These are phyloP conservation scores for Sphaerodactylus townsendi DNA, from an alignment of 2,113 vertebrate species.

Conservation along the genomic window DNA sequence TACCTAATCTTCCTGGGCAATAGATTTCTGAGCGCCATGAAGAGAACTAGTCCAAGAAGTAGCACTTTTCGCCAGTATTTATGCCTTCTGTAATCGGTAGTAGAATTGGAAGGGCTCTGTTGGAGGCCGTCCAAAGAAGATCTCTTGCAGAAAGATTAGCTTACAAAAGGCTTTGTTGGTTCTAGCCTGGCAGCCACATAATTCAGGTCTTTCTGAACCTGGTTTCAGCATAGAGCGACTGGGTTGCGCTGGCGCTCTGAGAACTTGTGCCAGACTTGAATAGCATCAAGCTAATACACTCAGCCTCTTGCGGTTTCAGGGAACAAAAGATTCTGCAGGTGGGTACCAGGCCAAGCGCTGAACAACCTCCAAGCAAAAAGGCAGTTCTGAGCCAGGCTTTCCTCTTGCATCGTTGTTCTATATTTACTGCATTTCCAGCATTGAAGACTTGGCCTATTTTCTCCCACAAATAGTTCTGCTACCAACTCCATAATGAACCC, in stretches of 20 bases:
- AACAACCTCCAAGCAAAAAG: neutral
- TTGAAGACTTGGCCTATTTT: neutral
- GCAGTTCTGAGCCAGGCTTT: neutral
- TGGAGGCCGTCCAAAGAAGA: neutral
- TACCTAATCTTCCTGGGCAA: fast-evolving
- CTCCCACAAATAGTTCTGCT: neutral
- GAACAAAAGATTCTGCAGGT: neutral
- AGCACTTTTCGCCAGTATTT: too few relatives aligned
- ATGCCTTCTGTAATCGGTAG: neutral
- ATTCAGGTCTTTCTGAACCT: neutral
- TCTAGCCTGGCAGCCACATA: neutral
- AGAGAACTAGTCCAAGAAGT: fast-evolving
- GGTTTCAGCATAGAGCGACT: neutral
- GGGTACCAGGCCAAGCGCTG: neutral
- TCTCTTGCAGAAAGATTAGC: neutral
- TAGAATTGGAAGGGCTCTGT: neutral
- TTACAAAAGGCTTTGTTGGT: neutral
- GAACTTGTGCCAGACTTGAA: neutral
- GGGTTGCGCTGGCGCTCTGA: neutral
- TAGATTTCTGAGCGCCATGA: neutral
- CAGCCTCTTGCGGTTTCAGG: neutral
- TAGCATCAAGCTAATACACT: neutral
- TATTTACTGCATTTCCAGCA: neutral
- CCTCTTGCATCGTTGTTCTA: neutral
- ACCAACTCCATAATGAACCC: neutral